phyloP scores from a whole-genome alignment of 2,888 invertebrate species.

The Mesochorus sp. region DNA sequence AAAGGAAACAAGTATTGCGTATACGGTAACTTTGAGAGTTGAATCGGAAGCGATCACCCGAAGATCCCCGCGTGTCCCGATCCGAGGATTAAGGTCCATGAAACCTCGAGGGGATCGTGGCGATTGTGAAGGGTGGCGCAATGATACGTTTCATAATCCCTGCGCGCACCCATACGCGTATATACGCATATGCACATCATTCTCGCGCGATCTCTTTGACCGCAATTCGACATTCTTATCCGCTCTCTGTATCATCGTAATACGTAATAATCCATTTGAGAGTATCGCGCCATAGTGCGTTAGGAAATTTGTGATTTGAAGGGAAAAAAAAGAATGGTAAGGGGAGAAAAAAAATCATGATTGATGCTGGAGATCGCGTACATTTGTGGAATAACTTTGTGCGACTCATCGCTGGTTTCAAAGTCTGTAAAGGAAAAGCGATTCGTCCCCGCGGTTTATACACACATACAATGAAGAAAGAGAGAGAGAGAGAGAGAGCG shows the following conservation, averaged over 20 bases:
- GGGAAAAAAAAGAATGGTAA: not conserved
- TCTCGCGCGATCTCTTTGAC: slow-evolving; percentile 27
- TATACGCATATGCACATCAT: not conserved
- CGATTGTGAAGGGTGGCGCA: slow-evolving; percentile 34
- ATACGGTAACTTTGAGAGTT: slow-evolving; percentile 2
- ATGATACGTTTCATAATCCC: slow-evolving; percentile 41
- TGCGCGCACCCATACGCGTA: not conserved
- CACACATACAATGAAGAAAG: not conserved
- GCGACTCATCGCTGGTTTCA: slow-evolving; percentile 14
- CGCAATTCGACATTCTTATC: slow-evolving; percentile 37
- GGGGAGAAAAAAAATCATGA: not conserved
- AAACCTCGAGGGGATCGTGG: slow-evolving; percentile 24
- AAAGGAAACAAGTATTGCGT: not conserved
- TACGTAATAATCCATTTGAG: slow-evolving; percentile 28
- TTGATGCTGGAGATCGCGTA: slow-evolving; percentile 3
- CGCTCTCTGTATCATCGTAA: slow-evolving; percentile 11
- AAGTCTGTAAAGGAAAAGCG: slow-evolving; percentile 14
- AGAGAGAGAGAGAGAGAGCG: slow-evolving; percentile 40
- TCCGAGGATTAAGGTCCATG: slow-evolving; percentile 28
- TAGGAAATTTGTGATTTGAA: slow-evolving; percentile 20
- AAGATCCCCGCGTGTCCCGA: slow-evolving; percentile 4
- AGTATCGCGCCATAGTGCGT: slow-evolving; percentile 16
- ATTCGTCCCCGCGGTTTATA: not conserved
- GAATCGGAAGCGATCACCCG: not conserved
- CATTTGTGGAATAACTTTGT: slow-evolving; percentile 31